Evolutionary conservation across 1,140 invertebrate species (phyloP), one percentile per base, ranked within the genome.

Genomic region (Papilio xuthus): DNA sequence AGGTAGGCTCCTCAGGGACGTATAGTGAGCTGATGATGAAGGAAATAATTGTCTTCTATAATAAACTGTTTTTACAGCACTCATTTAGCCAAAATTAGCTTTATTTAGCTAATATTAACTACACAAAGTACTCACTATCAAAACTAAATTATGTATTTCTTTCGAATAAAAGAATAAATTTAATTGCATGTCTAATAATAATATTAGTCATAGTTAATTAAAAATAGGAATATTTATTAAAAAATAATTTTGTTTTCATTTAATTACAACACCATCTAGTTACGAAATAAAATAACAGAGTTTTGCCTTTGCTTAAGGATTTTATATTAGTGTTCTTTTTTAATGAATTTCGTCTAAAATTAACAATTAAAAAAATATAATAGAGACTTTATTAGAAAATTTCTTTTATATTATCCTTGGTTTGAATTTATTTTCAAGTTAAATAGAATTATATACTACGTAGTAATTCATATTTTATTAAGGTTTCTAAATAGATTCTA

Each of bases 401-500:
- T n/a, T 2, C 3, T 26, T 23, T 73, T 73, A 50, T 50, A 73
- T 42, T 4, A 23, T 73, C 23, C 41, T 26, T 73, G 71, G n/a
- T 73, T 73, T 73, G 41, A 73, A 47, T 73, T 26, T 47, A 2
- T 44, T 44, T 73, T 26, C 0, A 47, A 50, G 13, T 42, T n/a
- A 37, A 37, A 73, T 47, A 26, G 42, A 50, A 23, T 44, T 73
- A 53, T 75, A 75, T 75, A 56, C 44, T 50, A 53, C 23, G 0
- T 72, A 72, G 18, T 23, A 26, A 72, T 42, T 32, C 26, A 20
- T 71, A 42, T 67, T 67, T 67, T 28, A 28, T 70, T 71, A 2
- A 42, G 53, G 42, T 41, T 41, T 76, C 53, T 76, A 60, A 76
- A 56, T 37, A 41, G 23, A 32, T 13, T 76, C 74, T 76, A 76